Base-by-base conservation (phyloP, 2,797 vertebrate genomes). In the Oreochromis grahami region DNA sequence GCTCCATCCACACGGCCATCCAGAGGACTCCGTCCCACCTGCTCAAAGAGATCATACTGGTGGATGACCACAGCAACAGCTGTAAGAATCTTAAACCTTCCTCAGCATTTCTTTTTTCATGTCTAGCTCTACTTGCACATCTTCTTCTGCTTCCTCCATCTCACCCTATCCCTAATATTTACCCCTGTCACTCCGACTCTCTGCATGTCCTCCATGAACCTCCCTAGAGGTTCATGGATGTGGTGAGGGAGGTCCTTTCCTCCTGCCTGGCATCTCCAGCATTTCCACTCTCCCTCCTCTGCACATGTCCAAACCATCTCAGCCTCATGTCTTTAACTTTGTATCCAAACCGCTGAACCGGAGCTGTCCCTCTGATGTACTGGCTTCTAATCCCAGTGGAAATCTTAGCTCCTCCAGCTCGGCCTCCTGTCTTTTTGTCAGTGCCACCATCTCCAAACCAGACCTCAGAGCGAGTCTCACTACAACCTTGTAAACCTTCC, bases 1-100 rank as follows among this genome's bases (percentile, higher is more conserved):
- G 98, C 60, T 99, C 98, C 83, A 95, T 99, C 91, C 97, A 96
- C 93, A 98, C 98, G 0, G 98, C 97, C 84, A 97, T 99, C 13
- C 93, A 97, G 86, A 95, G 97, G 91, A 99, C 98, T 0, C 98
- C 98, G 0, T 43, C 96, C 1, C 97, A 98, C 80, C 97, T 99
- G 45, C 98, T 99, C 84, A 99, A 98, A 91, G 98, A 99, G 93
- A 98, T 99, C 93, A 95, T 99, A 85, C 96, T 99, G 70, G 98
- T 99, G 56, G 98, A 99, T 3, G 98, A 99, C 86, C 97, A 99
- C 95, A 99, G 98, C 93, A 97, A 90, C 90, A 98, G 97, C 0
- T 94, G 98, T 99, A 92, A 96, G 97, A 89, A 50, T 48, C 34
- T 7, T 7, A 26, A 51, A n/a, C 13, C 24, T 8, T 50, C 8